phyloP scores from a whole-genome alignment of 2,797 vertebrate species.

The Streptopelia turtur region DNA sequence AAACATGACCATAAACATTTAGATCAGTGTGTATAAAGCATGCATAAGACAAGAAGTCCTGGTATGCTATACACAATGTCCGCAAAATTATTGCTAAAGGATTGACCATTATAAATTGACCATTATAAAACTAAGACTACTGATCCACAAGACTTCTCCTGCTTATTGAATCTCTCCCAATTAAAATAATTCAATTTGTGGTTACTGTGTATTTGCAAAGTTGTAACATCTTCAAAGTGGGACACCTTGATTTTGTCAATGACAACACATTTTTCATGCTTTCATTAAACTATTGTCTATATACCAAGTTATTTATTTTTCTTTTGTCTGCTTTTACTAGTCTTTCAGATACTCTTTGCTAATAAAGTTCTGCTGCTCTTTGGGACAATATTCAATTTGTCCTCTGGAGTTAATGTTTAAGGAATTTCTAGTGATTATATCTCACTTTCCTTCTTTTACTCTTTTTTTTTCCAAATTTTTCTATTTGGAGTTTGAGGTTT shows the following conservation, averaged over 20 bases:
- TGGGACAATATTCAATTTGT: neutral
- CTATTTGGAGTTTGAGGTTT: rapidly evolving
- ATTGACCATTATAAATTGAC: neutral
- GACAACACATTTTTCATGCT: neutral
- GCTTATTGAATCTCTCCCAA: neutral
- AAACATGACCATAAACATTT: neutral
- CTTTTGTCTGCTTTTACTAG: neutral
- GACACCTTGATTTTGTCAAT: neutral
- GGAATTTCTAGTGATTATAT: neutral
- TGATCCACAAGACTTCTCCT: neutral
- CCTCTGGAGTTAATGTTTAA: neutral
- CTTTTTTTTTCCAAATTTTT: neutral
- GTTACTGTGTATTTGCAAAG: neutral
- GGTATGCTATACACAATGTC: neutral
- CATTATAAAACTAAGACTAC: neutral
- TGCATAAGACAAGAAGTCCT: neutral
- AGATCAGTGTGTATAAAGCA: neutral
- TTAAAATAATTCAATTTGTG: neutral
- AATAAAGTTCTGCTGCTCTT: neutral
- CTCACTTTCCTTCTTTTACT: neutral
- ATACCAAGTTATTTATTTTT: neutral
- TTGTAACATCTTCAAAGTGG: neutral
- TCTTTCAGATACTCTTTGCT: neutral
- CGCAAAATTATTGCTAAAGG: neutral
- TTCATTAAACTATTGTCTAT: neutral